Evolutionary conservation across 2,113 vertebrate species (phyloP).

Genomic region (Eudorcas thomsonii): DNA sequence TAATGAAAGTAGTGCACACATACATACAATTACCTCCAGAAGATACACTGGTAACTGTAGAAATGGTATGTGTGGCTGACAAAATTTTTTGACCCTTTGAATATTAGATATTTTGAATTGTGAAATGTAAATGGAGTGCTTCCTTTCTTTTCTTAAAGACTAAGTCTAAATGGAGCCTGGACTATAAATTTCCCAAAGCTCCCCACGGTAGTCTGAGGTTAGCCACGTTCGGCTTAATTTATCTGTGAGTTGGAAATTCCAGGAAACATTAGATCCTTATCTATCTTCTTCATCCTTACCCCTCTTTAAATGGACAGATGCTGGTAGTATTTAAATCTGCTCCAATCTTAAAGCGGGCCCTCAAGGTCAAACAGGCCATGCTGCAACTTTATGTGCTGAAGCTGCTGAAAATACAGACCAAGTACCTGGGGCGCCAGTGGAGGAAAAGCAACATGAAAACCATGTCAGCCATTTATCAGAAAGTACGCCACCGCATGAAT

Average conservation of each 20-base stretch:
- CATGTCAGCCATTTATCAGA: slow-evolving; percentile 93
- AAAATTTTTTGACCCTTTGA: neutral
- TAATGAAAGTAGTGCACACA: neutral
- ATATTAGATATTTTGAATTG: neutral
- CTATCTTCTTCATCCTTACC: neutral
- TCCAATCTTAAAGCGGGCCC: slow-evolving; percentile 94
- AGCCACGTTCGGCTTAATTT: neutral
- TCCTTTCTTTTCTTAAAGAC: neutral
- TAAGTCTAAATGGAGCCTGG: neutral
- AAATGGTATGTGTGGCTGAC: neutral
- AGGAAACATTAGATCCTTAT: neutral
- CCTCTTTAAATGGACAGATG: slow-evolving; percentile 83
- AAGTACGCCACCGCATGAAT: slow-evolving; percentile 90
- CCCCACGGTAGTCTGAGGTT: neutral
- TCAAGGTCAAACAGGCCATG: slow-evolving; percentile 98
- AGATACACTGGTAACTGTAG: neutral
- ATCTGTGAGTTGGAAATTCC: neutral
- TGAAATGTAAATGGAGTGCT: neutral
- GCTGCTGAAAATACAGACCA: slow-evolving; percentile 90
- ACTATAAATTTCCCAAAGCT: neutral
- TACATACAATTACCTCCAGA: neutral
- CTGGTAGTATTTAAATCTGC: slow-evolving; percentile 98
- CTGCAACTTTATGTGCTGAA: slow-evolving; percentile 96
- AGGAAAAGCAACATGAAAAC: slow-evolving; percentile 93
- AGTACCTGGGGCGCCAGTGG: slow-evolving; percentile 89